Base-by-base conservation (phyloP, 2,888 invertebrate species). In the Oligia fasciuncula region DNA sequence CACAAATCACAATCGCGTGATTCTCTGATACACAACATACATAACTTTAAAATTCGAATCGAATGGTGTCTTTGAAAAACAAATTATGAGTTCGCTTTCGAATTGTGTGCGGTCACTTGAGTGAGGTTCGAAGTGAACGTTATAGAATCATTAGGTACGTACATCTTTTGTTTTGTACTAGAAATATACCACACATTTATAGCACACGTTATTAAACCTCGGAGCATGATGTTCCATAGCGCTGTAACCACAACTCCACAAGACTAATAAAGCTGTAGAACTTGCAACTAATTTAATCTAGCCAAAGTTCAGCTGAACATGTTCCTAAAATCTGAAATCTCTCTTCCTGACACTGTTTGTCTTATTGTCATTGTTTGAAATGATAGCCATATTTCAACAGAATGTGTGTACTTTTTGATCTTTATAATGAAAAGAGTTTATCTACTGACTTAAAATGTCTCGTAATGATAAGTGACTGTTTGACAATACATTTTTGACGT, bases 241-340 rank as follows among this genome's bases (percentile, higher is more conserved):
- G 29, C 46, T 46, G 54, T 29, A 23, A 62, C 84, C 63, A n/a
- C n/a, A 71, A 71, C 43, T 63, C 19, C 11, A 11, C 81, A 49
- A 65, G 60, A 40, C 80, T 79, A 81, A 81, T 84, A 82, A 73
- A 73, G 80, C 73, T 29, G 60, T 71, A 40, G 78, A 78, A 71
- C 79, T 79, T 68, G 46, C 69, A 82, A 82, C 83, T 85, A 85
- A 83, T 83, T 83, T 85, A 83, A 85, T 85, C 81, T 72, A 46
- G n/a, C 54, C 46, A 23, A 75, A 80, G 85, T 83, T 83, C 60
- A 66, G n/a, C 46, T 40, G 85, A 54, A 80, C 68, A 72, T 57
- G 65, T 49, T 76, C 51, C 68, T 68, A 40, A 69, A 82, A 80
- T 81, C 9, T 62, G 63, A 66, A 69, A 35, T 54, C 46, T 17